Percentiles rank a stretch among this genome's conserved stretches.
Conservation (phyloP, 2,888 invertebrate genomes). For the Conops quadrifasciatus region DNA sequence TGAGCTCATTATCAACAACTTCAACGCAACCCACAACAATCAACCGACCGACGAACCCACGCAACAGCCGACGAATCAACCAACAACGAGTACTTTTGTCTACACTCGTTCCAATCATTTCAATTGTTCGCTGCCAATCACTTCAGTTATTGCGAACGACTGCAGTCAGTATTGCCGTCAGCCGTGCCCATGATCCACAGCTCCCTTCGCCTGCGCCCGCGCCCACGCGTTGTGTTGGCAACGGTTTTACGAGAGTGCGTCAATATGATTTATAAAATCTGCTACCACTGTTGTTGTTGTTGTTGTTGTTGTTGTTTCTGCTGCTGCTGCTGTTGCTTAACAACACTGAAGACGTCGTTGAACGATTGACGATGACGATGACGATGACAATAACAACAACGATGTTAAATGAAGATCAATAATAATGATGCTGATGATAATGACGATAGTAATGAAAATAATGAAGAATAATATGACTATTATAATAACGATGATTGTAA, state of each 20-base stretch:
- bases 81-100: slow-evolving; percentile 2
- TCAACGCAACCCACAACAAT: background rate
- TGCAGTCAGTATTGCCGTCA: too few relatives aligned
- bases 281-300: background rate
- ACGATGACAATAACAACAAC: background rate
- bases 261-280: background rate
- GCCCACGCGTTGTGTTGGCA: background rate
- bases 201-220: background rate
- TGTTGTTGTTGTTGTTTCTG: background rate
- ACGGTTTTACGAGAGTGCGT: too few relatives aligned
- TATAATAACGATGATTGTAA: slow-evolving; percentile 19
- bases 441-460: background rate
- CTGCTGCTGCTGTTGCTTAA: too few relatives aligned
- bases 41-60: background rate
- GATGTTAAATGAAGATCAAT: background rate
- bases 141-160: background rate
- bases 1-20: slow-evolving; percentile 23
- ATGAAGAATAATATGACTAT: slow-evolving; percentile 9
- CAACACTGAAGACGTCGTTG: background rate
- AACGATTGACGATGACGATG: background rate
- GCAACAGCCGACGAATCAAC: too few relatives aligned
- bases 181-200: too few relatives aligned
- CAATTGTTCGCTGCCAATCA: slow-evolving; percentile 5
- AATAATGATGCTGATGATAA: background rate
- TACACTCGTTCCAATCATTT: slow-evolving; percentile 6